These are phyloP conservation scores for Morpho deidamia DNA, from an alignment of 2,888 invertebrate genomes.

Conservation along the genomic window DNA sequence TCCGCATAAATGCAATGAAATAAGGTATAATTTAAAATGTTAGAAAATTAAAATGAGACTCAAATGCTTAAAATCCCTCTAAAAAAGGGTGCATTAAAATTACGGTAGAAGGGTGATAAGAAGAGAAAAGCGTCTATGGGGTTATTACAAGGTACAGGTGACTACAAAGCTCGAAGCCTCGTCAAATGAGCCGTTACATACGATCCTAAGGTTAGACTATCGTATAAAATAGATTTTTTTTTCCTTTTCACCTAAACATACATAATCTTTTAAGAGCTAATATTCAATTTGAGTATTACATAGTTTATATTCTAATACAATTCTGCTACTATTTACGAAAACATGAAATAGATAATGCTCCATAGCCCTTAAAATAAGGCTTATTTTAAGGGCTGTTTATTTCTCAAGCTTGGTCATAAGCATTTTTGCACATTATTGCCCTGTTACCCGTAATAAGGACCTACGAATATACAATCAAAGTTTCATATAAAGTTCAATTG, in stretches of 20 bases:
- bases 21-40: too few species aligned
- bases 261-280: slow-evolving; percentile 31
- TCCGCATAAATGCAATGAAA: too few species aligned
- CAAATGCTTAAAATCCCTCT: too few species aligned
- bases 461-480: too few species aligned
- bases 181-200: slow-evolving; percentile 38
- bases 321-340: slow-evolving; percentile 16
- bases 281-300: slow-evolving; percentile 46
- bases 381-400: too few species aligned
- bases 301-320: slow-evolving; percentile 15
- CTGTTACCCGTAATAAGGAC: too few species aligned
- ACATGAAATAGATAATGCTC: neutral
- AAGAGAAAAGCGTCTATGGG: slow-evolving; percentile 12
- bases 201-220: slow-evolving; percentile 36
- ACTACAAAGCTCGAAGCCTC: slow-evolving; percentile 49
- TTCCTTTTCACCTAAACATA: slow-evolving; percentile 57
- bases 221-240: slow-evolving; percentile 74
- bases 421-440: too few species aligned
- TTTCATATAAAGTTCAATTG: too few species aligned
- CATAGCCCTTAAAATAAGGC: too few species aligned
- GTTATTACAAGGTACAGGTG: slow-evolving; percentile 35
- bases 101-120: neutral
- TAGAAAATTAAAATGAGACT: too few species aligned
- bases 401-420: too few species aligned
- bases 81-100: slow-evolving; percentile 1